Conservation (phyloP, 1,140 invertebrate genomes). For the Hylaeus anthracinus region DNA sequence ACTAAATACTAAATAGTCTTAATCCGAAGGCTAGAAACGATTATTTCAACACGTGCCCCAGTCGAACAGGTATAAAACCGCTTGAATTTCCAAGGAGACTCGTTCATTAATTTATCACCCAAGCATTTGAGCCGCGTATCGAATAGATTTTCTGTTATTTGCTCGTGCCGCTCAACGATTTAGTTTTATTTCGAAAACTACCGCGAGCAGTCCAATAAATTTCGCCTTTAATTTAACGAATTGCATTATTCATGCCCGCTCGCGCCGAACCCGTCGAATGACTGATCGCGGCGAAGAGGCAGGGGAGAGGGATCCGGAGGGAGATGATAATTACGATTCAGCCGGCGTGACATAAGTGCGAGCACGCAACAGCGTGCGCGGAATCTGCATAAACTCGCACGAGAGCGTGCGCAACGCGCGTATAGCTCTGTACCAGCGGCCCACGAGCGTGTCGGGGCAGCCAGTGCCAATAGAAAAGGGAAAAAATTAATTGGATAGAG, state of each 20-base stretch:
- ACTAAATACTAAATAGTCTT: no score
- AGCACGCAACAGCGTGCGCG: conserved; percentile 40
- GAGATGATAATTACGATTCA: conserved; percentile 53
- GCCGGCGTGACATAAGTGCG: conserved; percentile 32
- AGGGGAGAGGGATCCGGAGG: not conserved
- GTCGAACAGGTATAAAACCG: no score
- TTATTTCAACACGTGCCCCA: no score
- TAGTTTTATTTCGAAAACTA: no score
- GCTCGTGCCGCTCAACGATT: not conserved
- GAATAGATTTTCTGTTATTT: no score
- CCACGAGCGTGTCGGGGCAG: not conserved
- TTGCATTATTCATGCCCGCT: conserved; percentile 49
- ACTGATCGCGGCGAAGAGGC: conserved; percentile 8
- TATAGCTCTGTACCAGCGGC: not conserved
- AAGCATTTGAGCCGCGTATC: no score
- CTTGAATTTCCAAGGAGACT: no score
- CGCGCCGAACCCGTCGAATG: not conserved
- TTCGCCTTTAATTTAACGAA: conserved; percentile 37
- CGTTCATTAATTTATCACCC: no score
- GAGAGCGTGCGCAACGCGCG: not conserved
- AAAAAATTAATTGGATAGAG: conserved; percentile 27
- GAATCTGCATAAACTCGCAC: conserved; percentile 29
- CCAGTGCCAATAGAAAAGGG: not conserved
- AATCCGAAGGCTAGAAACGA: no score
- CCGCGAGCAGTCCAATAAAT: not conserved